Conservation (phyloP, 2,888 invertebrate genomes). For the Drosophila flavopinicola region DNA sequence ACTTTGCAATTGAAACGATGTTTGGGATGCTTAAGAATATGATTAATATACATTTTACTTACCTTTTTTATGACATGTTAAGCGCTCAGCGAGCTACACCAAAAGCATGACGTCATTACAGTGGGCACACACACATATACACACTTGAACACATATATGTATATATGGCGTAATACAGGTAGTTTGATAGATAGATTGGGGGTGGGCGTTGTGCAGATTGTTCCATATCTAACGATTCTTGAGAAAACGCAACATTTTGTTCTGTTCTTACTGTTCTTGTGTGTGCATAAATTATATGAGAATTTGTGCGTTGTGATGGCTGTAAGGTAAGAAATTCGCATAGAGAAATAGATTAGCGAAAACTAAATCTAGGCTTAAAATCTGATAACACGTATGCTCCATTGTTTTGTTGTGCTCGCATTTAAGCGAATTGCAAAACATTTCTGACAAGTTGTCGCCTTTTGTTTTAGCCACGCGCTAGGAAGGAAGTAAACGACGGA, state of each 20-base stretch:
- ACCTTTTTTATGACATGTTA: slow-evolving; percentile 57
- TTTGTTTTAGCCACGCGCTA: slow-evolving; percentile 39
- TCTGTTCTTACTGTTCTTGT: slow-evolving; percentile 18
- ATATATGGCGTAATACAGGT: slow-evolving; percentile 13
- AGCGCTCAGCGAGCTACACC: slow-evolving; percentile 42
- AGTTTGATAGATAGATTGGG: slow-evolving; percentile 36
- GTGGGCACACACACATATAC: slow-evolving; percentile 27
- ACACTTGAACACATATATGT: slow-evolving; percentile 17
- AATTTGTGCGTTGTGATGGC: slow-evolving; percentile 49
- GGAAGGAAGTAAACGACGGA: slow-evolving; percentile 25
- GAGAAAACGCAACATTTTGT: slow-evolving; percentile 70
- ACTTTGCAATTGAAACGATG: slow-evolving; percentile 63
- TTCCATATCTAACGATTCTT: slow-evolving; percentile 64
- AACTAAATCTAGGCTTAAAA: slow-evolving; percentile 15
- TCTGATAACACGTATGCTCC: slow-evolving; percentile 67
- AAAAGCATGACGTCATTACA: slow-evolving; percentile 50
- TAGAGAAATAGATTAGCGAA: slow-evolving; percentile 33
- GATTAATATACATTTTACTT: slow-evolving; percentile 39
- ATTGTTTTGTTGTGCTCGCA: slow-evolving; percentile 36
- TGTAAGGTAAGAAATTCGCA: slow-evolving; percentile 48
- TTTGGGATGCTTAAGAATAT: neutral
- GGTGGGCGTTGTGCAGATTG: slow-evolving; percentile 46
- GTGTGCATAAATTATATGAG: slow-evolving; percentile 60
- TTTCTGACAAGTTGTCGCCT: slow-evolving; percentile 43
- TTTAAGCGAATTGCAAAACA: slow-evolving; percentile 33